These are phyloP conservation scores for Hirundo rustica DNA, from an alignment of 2,797 vertebrate species.

Conservation along the genomic window DNA sequence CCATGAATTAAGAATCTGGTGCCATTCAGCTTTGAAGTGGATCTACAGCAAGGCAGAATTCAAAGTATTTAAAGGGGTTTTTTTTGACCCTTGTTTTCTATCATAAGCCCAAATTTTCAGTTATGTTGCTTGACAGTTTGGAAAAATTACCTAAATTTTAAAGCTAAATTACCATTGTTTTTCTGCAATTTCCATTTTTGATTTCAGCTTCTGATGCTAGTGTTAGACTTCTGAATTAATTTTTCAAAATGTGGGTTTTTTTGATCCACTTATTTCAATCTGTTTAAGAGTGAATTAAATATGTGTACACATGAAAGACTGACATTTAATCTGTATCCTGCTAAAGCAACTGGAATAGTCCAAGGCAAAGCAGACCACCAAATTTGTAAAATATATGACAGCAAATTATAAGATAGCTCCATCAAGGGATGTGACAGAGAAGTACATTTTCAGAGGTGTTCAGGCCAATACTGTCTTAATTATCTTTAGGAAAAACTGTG, in stretches of 20 bases:
- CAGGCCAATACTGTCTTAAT: background rate
- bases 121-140: background rate
- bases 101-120: background rate
- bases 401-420: background rate
- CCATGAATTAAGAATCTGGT: background rate
- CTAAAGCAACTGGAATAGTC: background rate
- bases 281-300: background rate
- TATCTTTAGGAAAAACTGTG: background rate
- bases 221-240: background rate
- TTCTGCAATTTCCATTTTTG: background rate
- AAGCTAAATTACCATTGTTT: background rate
- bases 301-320: background rate
- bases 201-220: background rate
- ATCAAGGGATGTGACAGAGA: background rate
- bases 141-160: background rate
- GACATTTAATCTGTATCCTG: background rate
- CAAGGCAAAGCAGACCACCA: background rate
- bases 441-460: background rate
- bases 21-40: background rate
- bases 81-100: background rate
- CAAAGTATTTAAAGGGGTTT: background rate
- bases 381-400: background rate
- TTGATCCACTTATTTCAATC: background rate
- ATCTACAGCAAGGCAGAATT: background rate
- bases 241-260: background rate